These are phyloP conservation scores for Lasioglossum baleicum DNA, from an alignment of 1,140 invertebrate genomes.

Conservation along the genomic window DNA sequence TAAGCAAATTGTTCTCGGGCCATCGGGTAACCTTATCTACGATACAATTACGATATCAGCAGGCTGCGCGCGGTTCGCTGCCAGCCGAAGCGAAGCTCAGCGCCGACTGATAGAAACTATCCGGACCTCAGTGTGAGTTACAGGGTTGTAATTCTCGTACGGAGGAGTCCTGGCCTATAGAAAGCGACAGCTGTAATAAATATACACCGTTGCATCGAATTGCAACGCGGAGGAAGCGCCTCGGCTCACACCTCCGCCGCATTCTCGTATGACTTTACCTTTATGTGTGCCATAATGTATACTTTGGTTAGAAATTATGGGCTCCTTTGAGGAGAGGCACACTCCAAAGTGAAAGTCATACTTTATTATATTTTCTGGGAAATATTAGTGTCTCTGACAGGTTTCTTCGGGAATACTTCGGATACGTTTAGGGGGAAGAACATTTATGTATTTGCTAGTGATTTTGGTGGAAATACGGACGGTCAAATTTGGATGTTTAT, in stretches of 20 bases:
- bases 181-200: constrained; percentile 55
- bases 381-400: not conserved
- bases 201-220: constrained; percentile 49
- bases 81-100: not conserved
- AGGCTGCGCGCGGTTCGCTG: not conserved
- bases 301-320: constrained; percentile 27
- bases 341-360: not conserved
- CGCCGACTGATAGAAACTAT: constrained; percentile 51
- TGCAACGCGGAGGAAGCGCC: constrained; percentile 37
- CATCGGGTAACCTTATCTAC: constrained; percentile 44
- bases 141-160: constrained; percentile 50
- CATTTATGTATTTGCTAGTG: too few species aligned
- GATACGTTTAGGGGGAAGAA: too few species aligned
- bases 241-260: constrained; percentile 14
- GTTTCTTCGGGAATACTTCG: not conserved
- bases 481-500: too few species aligned
- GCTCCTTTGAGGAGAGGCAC: not conserved
- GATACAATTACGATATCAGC: constrained; percentile 53
- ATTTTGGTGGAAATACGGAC: too few species aligned
- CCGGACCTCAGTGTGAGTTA: constrained; percentile 42
- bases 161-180: constrained; percentile 42
- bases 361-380: not conserved
- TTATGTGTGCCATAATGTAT: constrained; percentile 30
- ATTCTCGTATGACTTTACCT: constrained; percentile 11
- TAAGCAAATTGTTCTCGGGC: constrained; percentile 37